phyloP scores from a whole-genome alignment of 2,888 invertebrate species.

The Lasioglossum pauxillum region DNA sequence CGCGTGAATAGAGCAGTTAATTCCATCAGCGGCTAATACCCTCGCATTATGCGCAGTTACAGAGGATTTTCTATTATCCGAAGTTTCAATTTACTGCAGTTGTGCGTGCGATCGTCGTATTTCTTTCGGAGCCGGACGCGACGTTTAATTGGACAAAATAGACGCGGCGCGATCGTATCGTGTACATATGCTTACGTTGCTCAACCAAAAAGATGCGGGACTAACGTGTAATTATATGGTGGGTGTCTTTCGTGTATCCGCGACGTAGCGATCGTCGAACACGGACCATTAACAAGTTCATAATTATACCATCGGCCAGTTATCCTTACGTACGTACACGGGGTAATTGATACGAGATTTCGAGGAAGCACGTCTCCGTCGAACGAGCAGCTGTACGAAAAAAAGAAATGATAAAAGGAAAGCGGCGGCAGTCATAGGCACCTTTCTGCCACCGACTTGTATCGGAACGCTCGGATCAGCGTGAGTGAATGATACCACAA shows the following conservation, averaged over 20 bases:
- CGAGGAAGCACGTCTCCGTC: conserved; percentile 58
- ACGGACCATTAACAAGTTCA: conserved; percentile 69
- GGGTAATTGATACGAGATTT: conserved; percentile 70
- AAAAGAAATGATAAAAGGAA: conserved; percentile 27
- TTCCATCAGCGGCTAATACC: conserved; percentile 45
- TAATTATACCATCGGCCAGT: conserved; percentile 62
- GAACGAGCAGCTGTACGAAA: conserved; percentile 25
- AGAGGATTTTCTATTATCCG: conserved; percentile 37
- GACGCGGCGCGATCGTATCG: conserved; percentile 44
- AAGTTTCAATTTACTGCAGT: conserved; percentile 48
- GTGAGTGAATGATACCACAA: conserved; percentile 66
- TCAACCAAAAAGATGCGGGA: conserved; percentile 37
- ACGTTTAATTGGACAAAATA: conserved; percentile 54
- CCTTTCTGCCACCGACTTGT: conserved; percentile 55
- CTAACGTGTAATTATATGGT: conserved; percentile 63
- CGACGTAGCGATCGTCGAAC: conserved; percentile 47
- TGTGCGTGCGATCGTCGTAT: conserved; percentile 44
- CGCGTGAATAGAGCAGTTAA: conserved; percentile 22
- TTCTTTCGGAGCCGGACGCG: conserved; percentile 20
- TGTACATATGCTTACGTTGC: conserved; percentile 6
- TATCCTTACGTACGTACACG: conserved; percentile 49
- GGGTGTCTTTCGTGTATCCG: conserved; percentile 57
- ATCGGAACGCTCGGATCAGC: conserved; percentile 67
- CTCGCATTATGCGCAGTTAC: conserved; percentile 39
- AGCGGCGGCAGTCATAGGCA: conserved; percentile 47